Base-by-base conservation (phyloP, 2,888 invertebrate species). In the Trisateles emortualis region DNA sequence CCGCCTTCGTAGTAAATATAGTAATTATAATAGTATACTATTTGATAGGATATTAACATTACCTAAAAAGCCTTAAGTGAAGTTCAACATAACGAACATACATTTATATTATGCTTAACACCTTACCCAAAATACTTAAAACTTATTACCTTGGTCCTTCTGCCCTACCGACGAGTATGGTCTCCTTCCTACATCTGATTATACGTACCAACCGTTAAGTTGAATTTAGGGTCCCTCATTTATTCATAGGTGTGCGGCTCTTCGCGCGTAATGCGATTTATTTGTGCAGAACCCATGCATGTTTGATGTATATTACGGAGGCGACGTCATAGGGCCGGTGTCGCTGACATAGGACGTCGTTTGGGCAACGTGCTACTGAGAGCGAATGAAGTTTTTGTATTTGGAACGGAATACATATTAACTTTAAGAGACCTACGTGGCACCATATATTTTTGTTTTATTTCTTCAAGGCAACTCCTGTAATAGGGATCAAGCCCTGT, bases 231-330 rank as follows among this genome's bases (percentile, higher is more conserved):
- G 74, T 65, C 29, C 42, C 64, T 85, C 73, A 80, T 78, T 84
- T 83, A 85, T 86, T 84, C 83, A 79, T 76, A 74, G 70, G 66
- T 65, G 52, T 64, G 54, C 59, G 71, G 73, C 74, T 68, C 68
- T 69, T 67, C 75, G 70, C 74, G 62, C 75, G 72, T 83, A 84
- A 86, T 81, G 77, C 81, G 83, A 87, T 87, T 86, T 87, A 85
- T 86, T 82, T 83, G 80, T 78, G 73, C 78, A 76, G 68, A 71
- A 69, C 66, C 68, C 72, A 74, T 86, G 76, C 79, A 87, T 86
- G 67, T 83, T 83, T 83, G 74, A 86, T 86, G 76, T 69, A 71
- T 69, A 69, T 76, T 72, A 71, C 74, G 65, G 49, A 30, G 45
- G 42, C 38, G 48, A 52, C 41, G 48, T 52, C 49, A 40, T 51